phyloP scores from a whole-genome alignment of 2,113 vertebrate species.

The Ictalurus furcatus region DNA sequence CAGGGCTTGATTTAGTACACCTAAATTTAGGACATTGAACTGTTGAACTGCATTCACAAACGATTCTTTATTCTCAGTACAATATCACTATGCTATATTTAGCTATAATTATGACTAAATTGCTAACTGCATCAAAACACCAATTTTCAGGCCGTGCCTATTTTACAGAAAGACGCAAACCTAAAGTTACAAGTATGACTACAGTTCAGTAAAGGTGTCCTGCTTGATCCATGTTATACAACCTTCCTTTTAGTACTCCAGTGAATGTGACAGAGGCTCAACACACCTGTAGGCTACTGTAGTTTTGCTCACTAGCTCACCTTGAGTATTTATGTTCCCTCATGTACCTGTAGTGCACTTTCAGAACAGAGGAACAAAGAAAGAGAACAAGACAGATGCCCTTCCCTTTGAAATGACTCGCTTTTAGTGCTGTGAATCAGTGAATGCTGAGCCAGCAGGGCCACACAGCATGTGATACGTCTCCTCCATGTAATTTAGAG shows the following conservation, averaged over 20 bases:
- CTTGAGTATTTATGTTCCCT: neutral
- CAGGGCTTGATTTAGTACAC: neutral
- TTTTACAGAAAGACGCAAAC: neutral
- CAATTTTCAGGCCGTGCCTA: neutral
- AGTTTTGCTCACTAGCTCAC: neutral
- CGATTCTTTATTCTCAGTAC: neutral
- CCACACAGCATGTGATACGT: neutral
- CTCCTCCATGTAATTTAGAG: constrained; percentile 14
- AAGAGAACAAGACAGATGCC: neutral
- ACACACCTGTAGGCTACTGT: neutral
- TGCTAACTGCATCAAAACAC: neutral
- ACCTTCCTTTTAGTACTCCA: neutral
- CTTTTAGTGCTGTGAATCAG: neutral
- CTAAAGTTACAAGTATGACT: neutral
- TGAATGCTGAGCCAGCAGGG: neutral
- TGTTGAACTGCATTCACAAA: neutral
- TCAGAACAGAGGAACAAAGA: neutral
- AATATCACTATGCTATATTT: neutral
- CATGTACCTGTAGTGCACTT: neutral
- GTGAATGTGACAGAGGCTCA: neutral
- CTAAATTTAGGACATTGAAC: neutral
- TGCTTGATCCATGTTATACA: neutral
- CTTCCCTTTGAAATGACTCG: neutral
- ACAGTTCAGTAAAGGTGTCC: neutral
- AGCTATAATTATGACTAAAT: neutral